A percentile compares a stretch with the other conserved stretches of the same genome.
Conservation (phyloP, 2,888 invertebrate species). For the Dasysyrphus albostriatus region DNA sequence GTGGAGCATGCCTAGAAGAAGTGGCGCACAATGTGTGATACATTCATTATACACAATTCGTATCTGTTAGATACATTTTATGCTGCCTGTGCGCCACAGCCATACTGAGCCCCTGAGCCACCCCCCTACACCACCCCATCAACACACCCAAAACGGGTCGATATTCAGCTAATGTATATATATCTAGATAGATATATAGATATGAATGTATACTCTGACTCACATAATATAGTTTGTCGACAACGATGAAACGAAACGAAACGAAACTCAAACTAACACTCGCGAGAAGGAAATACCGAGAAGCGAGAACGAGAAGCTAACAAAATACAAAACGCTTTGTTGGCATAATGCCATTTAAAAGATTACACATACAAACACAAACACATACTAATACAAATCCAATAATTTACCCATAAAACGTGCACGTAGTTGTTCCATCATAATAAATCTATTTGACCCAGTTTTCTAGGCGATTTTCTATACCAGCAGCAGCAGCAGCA, state of each 20-base stretch:
- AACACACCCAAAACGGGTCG: conserved; percentile 61
- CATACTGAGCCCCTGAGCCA: conserved; percentile 14
- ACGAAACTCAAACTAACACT: conserved; percentile 54
- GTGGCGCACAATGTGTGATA: conserved; percentile 72
- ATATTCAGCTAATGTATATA: conserved; percentile 70
- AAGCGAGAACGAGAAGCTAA: conserved; percentile 52
- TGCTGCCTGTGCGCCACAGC: conserved; percentile 41
- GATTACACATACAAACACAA: conserved; percentile 44
- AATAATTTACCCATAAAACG: conserved; percentile 24
- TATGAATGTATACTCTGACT: conserved; percentile 22
- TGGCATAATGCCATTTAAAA: conserved; percentile 73
- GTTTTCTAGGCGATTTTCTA: conserved; percentile 76
- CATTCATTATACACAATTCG: conserved; percentile 71
- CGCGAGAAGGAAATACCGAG: conserved; percentile 37
- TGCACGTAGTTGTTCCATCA: conserved; percentile 72
- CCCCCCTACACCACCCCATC: not conserved
- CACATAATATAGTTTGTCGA: conserved; percentile 57
- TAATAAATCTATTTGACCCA: conserved; percentile 76
- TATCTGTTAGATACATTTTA: conserved; percentile 75
- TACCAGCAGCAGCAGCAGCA: conserved; percentile 50
- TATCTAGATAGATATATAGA: not conserved
- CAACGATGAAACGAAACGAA: not conserved
- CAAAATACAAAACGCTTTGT: conserved; percentile 61
- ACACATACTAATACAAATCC: conserved; percentile 22
- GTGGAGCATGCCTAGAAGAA: conserved; percentile 76